Evolutionary conservation across 1,140 invertebrate species (phyloP), one percentile per base, ranked within the genome.

Genomic region (Drosophila erecta): DNA sequence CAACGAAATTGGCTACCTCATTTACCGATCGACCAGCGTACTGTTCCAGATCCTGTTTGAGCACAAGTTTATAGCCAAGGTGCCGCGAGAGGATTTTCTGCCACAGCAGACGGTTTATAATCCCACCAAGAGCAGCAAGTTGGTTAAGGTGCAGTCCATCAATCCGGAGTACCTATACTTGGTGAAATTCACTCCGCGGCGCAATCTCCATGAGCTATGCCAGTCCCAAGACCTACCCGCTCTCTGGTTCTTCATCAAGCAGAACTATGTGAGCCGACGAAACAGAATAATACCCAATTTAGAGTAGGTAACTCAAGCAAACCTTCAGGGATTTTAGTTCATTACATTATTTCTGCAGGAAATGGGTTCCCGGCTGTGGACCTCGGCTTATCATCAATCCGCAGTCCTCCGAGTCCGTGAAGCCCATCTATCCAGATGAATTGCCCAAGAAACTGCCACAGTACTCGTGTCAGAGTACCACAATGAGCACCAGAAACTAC

Each of bases 321-420:
- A 15, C 8, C 4, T 15, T 1, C 11, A 12, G 10, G 3, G 3
- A 0, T 2, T 5, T 30, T 24, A 8, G 30, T 4, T 4, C 4
- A 49, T 24, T 24, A 24, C 24, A 14, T 20, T 27, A 33, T 15
- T 40, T 10, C 90, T 91, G 62, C 60, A 95, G 94, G 71, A 93
- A 94, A 61, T 95, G 94, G 94, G 93, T 95, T 41, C 94, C 94
- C 1, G 94, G 93, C 14, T 95, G 94, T 78, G 94, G 94, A 0
- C 92, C 94, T 2, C 93, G 94, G 65, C 86, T 95, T 0, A 95
- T 95, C 20, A 93, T 94, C 12, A 90, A 91, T 71, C 65, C 70
- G 2, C 22, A 59, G 12, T 6, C 40, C 14, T 24, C 70, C 0
- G 51, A 70, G n/a, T 8, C 47, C 0, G 57, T 84, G 0, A 38